Conservation (phyloP, 2,113 vertebrate species). For the Amblyopsis rosae region DNA sequence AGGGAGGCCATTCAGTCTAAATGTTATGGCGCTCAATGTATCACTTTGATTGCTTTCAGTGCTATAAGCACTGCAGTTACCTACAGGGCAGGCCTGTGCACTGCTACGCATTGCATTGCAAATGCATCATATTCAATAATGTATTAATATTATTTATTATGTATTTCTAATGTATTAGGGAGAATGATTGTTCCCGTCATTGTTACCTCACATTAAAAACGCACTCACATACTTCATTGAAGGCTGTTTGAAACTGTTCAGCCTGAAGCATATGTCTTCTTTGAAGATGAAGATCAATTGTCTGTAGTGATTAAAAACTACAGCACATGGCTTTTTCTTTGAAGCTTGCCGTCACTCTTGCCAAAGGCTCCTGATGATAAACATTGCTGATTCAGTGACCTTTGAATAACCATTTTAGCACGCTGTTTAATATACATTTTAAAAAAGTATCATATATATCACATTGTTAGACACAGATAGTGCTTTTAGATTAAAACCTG, state of each 20-base stretch:
- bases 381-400: conserved; percentile 67
- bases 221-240: conserved; percentile 53
- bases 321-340: conserved; percentile 57
- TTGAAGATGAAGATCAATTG: conserved; percentile 71
- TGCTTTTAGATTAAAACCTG: too few relatives aligned
- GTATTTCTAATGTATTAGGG: not conserved
- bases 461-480: too few relatives aligned
- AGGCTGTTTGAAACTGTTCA: conserved; percentile 49
- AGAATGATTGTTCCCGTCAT: conserved; percentile 28
- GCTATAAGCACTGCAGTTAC: too few relatives aligned
- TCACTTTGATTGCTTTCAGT: too few relatives aligned
- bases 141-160: too few relatives aligned
- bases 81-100: too few relatives aligned
- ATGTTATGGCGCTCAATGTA: too few relatives aligned
- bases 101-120: too few relatives aligned
- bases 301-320: conserved; percentile 69
- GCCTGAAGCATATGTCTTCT: conserved; percentile 65
- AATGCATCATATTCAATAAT: too few relatives aligned
- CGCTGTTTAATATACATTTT: not conserved
- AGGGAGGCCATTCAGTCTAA: too few relatives aligned
- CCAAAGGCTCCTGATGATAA: conserved; percentile 59
- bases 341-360: conserved; percentile 45
- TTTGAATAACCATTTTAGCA: conserved; percentile 40
- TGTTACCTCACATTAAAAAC: conserved; percentile 53
- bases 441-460: too few relatives aligned